Percentiles rank a stretch among this genome's conserved stretches.
phyloP scores from a whole-genome alignment of 2,797 vertebrate genomes.

The Macrochelys suwanniensis region DNA sequence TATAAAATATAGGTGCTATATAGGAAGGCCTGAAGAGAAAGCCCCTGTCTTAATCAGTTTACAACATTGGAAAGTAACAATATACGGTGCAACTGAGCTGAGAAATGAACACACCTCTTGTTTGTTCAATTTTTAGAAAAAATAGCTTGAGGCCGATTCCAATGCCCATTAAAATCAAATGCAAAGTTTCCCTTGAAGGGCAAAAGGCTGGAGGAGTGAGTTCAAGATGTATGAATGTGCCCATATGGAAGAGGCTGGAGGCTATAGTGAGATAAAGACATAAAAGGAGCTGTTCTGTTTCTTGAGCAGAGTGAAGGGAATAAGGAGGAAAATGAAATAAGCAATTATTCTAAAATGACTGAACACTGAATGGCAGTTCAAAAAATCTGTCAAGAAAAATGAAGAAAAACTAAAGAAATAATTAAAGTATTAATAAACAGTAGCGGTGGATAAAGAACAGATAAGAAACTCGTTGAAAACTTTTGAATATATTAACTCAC shows the following conservation, averaged over 20 bases:
- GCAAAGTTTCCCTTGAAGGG: not conserved
- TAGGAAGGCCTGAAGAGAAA: not conserved
- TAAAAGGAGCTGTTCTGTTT: not conserved
- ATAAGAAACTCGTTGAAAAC: not conserved
- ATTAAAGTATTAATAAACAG: not conserved
- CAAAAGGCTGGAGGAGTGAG: not conserved
- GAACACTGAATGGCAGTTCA: not conserved
- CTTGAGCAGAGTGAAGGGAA: not conserved
- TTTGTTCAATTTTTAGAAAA: not conserved
- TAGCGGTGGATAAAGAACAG: not conserved
- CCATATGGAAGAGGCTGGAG: not conserved
- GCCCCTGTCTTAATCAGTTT: not conserved
- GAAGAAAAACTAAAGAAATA: not conserved
- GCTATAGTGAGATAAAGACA: not conserved
- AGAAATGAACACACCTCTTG: not conserved
- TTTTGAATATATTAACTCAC: not conserved
- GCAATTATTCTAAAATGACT: not conserved
- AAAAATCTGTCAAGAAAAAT: not conserved
- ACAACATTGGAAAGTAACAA: not conserved
- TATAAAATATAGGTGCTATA: fast-evolving
- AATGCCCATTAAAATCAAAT: not conserved
- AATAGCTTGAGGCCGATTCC: not conserved
- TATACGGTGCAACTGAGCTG: not conserved
- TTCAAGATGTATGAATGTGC: not conserved
- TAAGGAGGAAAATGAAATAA: not conserved